Conservation (phyloP, 2,888 invertebrate genomes). For the Ophion ventricosus region DNA sequence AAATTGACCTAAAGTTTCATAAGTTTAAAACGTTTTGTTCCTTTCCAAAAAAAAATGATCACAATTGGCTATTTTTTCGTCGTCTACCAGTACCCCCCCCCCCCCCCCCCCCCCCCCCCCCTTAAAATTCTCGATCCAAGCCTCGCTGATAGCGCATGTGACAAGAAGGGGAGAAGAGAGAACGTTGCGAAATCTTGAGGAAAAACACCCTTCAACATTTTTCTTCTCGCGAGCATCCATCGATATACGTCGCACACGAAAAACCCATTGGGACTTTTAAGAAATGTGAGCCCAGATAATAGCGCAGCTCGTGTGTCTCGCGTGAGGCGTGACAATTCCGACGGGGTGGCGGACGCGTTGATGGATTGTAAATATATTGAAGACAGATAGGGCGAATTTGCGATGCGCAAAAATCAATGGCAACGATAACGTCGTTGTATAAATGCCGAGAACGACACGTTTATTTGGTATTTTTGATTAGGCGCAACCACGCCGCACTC, state of each 20-base stretch:
- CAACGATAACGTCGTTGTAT: neutral
- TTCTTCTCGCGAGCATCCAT: neutral
- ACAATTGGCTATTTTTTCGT: too few relatives aligned
- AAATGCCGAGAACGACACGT: neutral
- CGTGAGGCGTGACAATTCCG: neutral
- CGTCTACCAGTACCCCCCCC: too few relatives aligned
- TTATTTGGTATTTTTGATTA: conserved; percentile 14
- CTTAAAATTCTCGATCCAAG: too few relatives aligned
- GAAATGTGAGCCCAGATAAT: conserved; percentile 5
- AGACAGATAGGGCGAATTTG: neutral
- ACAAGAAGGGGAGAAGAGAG: neutral
- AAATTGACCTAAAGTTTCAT: too few relatives aligned
- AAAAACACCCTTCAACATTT: neutral
- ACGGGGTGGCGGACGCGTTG: conserved; percentile 1
- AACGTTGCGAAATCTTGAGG: neutral
- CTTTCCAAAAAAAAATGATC: too few relatives aligned
- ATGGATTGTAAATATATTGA: conserved; percentile 4
- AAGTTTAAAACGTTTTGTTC: too few relatives aligned
- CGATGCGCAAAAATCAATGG: conserved; percentile 7
- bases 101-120: too few relatives aligned
- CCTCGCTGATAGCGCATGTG: too few relatives aligned
- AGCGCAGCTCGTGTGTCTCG: conserved; percentile 9
- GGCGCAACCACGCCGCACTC: neutral
- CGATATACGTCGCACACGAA: conserved; percentile 17
- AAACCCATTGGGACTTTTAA: neutral